These are phyloP conservation scores for Eriocheir sinensis DNA, from an alignment of 1,140 invertebrate genomes.

Conservation along the genomic window DNA sequence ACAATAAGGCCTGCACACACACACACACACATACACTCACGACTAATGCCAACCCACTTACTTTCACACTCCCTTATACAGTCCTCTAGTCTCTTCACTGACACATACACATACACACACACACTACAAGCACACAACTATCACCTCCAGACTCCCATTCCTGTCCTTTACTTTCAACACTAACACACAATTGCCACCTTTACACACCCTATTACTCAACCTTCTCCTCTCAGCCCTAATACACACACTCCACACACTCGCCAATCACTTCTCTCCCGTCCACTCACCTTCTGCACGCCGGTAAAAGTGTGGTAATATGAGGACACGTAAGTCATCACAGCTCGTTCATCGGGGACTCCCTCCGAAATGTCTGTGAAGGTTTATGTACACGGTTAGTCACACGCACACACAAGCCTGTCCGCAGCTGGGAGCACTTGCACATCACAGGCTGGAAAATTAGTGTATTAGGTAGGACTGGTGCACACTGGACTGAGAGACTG, in stretches of 20 bases:
- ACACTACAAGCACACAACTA: neutral
- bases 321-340: conserved; percentile 99
- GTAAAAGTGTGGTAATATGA: conserved; percentile 99
- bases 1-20: too few species aligned
- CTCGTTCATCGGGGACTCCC: conserved; percentile 98
- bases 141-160: neutral
- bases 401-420: conserved; percentile 61
- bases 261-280: neutral
- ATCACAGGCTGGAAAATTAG: conserved; percentile 13
- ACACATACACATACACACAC: too few species aligned
- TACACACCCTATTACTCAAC: neutral
- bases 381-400: conserved; percentile 76
- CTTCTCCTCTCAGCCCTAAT: neutral
- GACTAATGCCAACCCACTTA: too few species aligned
- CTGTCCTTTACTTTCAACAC: too few species aligned
- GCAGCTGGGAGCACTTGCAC: neutral
- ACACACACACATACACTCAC: too few species aligned
- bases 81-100: too few species aligned
- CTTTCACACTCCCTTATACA: too few species aligned
- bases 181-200: neutral
- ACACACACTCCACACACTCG: neutral
- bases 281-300: conserved; percentile 97
- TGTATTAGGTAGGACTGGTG: neutral
- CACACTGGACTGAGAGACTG: conserved; percentile 1
- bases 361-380: conserved; percentile 93